phyloP scores from a whole-genome alignment of 1,140 invertebrate genomes.

The Laupala kohalensis region DNA sequence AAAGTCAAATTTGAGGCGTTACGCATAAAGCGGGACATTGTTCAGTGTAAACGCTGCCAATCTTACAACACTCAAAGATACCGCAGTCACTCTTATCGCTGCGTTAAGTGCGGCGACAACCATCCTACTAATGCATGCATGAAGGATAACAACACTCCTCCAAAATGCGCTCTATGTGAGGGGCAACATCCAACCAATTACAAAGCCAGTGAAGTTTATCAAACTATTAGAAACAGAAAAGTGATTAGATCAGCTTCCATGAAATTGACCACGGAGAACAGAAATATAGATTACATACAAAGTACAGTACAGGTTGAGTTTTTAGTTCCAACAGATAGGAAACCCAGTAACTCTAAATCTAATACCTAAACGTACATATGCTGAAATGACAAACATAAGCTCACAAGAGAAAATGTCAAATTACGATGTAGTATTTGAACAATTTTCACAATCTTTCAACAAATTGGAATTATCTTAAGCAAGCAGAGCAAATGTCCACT shows the following conservation, averaged over 20 bases:
- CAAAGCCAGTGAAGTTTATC: constrained; percentile 23
- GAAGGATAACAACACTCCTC: constrained; percentile 20
- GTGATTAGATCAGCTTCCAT: too few species aligned
- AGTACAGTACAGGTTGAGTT: too few species aligned
- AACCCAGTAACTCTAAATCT: too few species aligned
- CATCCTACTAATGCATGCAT: constrained; percentile 18
- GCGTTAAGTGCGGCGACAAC: constrained; percentile 4
- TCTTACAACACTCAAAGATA: constrained; percentile 25
- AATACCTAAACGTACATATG: background rate
- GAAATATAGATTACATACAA: too few species aligned
- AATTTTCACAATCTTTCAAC: background rate
- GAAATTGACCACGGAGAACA: too few species aligned
- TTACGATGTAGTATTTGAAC: background rate
- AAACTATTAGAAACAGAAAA: constrained; percentile 18
- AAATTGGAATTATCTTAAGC: background rate
- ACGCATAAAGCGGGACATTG: constrained; percentile 20
- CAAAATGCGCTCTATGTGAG: constrained; percentile 24
- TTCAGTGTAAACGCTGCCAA: constrained; percentile 26
- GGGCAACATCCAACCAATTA: constrained; percentile 27
- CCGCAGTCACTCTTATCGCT: constrained; percentile 20
- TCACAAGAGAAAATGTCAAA: background rate
- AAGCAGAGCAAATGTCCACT: background rate
- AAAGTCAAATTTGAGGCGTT: constrained; percentile 23
- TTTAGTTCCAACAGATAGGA: too few species aligned
- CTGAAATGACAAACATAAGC: background rate